Percentiles rank a stretch among this genome's conserved stretches.
phyloP scores from a whole-genome alignment of 2,888 invertebrate genomes.

The Xestoiulus laeticollis region DNA sequence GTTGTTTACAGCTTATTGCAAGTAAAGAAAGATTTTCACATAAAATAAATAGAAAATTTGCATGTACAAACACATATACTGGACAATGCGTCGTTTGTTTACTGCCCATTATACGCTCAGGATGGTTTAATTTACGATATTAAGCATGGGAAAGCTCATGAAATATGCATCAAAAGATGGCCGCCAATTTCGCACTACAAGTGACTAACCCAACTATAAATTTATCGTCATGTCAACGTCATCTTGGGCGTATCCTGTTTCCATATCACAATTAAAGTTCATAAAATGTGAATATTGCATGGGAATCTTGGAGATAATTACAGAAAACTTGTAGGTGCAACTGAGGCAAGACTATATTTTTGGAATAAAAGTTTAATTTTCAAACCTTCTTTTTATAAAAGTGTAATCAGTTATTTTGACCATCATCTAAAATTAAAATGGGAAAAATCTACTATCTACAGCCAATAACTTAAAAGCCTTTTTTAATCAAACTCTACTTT shows the following conservation, averaged over 20 bases:
- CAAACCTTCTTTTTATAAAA: too few relatives aligned
- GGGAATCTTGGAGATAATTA: background rate
- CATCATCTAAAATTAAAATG: too few relatives aligned
- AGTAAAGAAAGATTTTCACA: too few relatives aligned
- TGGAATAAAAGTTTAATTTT: too few relatives aligned
- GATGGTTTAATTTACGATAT: background rate
- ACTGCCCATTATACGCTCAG: background rate
- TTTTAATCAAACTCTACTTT: too few relatives aligned
- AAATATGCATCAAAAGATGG: conserved; percentile 6
- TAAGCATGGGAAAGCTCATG: background rate
- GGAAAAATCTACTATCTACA: too few relatives aligned
- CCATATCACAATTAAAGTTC: background rate
- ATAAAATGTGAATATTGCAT: background rate
- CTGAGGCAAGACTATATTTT: background rate
- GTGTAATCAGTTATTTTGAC: too few relatives aligned
- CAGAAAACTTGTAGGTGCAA: background rate
- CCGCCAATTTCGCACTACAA: background rate
- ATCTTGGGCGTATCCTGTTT: background rate
- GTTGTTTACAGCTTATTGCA: too few relatives aligned
- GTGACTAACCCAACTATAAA: background rate
- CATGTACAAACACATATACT: too few relatives aligned
- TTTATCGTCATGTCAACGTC: background rate
- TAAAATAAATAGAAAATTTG: too few relatives aligned
- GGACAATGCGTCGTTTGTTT: too few relatives aligned
- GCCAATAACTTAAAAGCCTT: too few relatives aligned